Evolutionary conservation across 2,888 invertebrate species (phyloP), one percentile per base, ranked within the genome.

Genomic region (Anticlea derivata): DNA sequence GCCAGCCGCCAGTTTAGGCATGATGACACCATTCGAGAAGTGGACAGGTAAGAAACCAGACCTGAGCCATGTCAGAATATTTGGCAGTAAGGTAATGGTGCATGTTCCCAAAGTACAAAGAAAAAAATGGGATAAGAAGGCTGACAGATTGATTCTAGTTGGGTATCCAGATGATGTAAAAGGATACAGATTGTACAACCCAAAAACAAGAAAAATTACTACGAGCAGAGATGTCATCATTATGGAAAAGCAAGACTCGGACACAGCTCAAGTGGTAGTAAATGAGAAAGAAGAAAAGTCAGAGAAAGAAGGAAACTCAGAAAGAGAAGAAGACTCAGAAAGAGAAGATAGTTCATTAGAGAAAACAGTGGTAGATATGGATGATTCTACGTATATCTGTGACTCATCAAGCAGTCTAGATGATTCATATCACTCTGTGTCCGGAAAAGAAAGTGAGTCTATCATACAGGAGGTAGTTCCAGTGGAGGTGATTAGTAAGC

Each of bases 281-380:
- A 59, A 48, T 3, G 17, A 17, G 17, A 17, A 4, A 4, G 17
- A n/a, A n/a, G n/a, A n/a, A n/a, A n/a, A 3, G 53, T 3, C 10
- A 53, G 30, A 60, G 30, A 10, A 27, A 0, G 59, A 63, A n/a
- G n/a, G n/a, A n/a, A n/a, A n/a, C n/a, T n/a, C n/a, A n/a, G 43
- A 58, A 55, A 58, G 61, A 61, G 13, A 55, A 30, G n/a, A 62
- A 55, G n/a, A 24, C 51, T 0, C 13, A 24, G 7, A 8, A 35
- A 3, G 17, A 17, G 17, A 17, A 17, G 17, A 17, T 3, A 17
- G 17, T n/a, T 0, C 12, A 38, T 7, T 10, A 30, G 30, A 31
- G 39, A 30, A 26, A 12, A 5, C 12, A 41, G 31, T 41, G 30
- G 31, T 23, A 30, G 31, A 41, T 5, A 5, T 2, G 4, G 17